A percentile compares a stretch with the other conserved stretches of the same genome.
Conservation (phyloP, 2,113 vertebrate genomes). For the Halcyon senegalensis region DNA sequence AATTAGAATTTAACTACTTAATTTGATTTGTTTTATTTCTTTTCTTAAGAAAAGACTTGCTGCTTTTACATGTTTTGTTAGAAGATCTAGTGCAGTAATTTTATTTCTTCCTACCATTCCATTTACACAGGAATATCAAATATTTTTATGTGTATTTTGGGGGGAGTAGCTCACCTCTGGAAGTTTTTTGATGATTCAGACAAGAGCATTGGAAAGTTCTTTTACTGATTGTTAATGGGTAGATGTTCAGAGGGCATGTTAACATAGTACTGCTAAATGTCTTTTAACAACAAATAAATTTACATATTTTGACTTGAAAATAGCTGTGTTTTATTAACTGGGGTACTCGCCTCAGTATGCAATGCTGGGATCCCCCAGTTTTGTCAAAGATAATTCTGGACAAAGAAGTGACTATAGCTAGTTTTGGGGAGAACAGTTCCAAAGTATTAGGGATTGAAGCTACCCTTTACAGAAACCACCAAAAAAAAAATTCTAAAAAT, state of each 20-base stretch:
- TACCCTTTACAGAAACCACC: not conserved
- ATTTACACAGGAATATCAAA: not conserved
- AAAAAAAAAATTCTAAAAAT: not conserved
- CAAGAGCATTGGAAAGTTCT: not conserved
- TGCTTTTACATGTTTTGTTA: not conserved
- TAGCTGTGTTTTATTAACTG: not conserved
- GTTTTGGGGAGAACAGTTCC: not conserved
- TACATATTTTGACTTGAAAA: not conserved
- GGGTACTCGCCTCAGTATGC: not conserved
- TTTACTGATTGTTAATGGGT: not conserved
- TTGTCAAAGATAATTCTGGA: not conserved
- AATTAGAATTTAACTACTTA: not conserved
- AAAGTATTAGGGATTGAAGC: not conserved
- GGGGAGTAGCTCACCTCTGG: not conserved
- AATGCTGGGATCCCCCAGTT: not conserved
- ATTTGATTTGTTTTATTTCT: not conserved
- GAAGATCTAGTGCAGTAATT: not conserved
- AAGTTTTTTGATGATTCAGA: not conserved
- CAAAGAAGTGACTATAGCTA: not conserved
- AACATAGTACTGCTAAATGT: not conserved
- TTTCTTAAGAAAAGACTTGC: not conserved
- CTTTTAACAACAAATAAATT: not conserved
- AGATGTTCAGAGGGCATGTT: not conserved
- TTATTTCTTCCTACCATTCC: not conserved
- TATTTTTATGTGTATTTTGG: not conserved